Percentiles rank a stretch among this genome's conserved stretches.
These are phyloP conservation scores for Sylvicapra grimmia DNA, from an alignment of 2,113 vertebrate genomes.

Conservation along the genomic window DNA sequence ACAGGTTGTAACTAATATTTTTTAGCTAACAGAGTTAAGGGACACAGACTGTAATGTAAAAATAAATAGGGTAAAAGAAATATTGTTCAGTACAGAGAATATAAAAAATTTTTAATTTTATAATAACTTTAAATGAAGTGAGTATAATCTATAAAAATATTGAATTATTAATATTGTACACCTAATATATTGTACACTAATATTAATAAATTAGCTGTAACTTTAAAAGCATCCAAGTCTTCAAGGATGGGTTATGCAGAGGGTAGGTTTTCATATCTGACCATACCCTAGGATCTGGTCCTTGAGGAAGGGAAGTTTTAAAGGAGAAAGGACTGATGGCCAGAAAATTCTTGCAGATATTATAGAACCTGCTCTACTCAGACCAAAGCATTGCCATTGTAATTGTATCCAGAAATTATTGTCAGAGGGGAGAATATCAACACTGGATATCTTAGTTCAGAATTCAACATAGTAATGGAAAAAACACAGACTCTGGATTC, in stretches of 20 bases:
- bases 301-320: neutral
- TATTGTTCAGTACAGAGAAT: neutral
- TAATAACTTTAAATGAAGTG: neutral
- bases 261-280: neutral
- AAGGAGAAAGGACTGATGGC: neutral
- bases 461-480: no score
- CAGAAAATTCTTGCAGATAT: neutral
- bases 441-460: neutral
- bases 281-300: neutral
- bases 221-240: neutral
- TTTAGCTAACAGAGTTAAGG: neutral
- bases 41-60: neutral
- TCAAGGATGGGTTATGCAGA: neutral
- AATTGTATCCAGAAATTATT: neutral
- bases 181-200: neutral
- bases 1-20: neutral
- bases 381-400: neutral
- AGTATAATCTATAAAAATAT: neutral
- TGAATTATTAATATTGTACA: neutral
- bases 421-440: neutral
- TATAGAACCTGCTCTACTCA: neutral
- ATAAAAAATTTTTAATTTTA: neutral
- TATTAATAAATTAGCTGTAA: neutral
- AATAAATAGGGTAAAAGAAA: neutral
- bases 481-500: no score